Base-by-base conservation (phyloP, 2,888 invertebrate species). In the Leptothorax acervorum region DNA sequence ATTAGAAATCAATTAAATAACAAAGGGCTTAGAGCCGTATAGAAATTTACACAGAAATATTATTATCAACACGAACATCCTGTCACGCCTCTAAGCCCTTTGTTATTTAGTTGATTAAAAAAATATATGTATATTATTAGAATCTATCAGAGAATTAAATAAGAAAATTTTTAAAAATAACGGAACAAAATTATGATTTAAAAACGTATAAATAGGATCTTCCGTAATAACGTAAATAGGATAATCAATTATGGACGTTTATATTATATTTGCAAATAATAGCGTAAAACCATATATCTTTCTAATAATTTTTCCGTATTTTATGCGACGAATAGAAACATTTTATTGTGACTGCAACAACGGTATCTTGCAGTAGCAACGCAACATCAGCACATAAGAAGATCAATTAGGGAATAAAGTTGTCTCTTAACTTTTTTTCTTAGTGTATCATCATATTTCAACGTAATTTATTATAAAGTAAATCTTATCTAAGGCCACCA, bases 261-360 rank as follows among this genome's bases (percentile, higher is more conserved):
- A 55, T 71, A 15, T 84, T 45, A 65, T 55, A 42, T 87, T 57
- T 55, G 2, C 71, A 75, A 71, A 74, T 83, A 74, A 60, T 65
- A 84, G 31, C 45, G 39, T 53, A 68, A 85, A 57, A 23, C 23
- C 51, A 18, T 23, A 28, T 62, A 81, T 76, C 42, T 63, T 60
- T 23, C 9, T 31, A 15, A 51, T 18, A 53, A 45, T 35, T 63
- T 48, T 35, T 15, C 3, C 6, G 23, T 42, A 2, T 76, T 28
- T 28, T 39, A 23, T 35, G 35, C 63, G n/a, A 39, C 9, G 35
- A 76, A 65, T 45, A 42, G 8, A 55, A 3, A 65, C 28, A 76
- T 53, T 68, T 76, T 18, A 23, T 76, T 53, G 15, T 23, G 15
- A 35, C n/a, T 57, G 28, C 6, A 15, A 35, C 42, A 28, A 60